A percentile compares a stretch with the other conserved stretches of the same genome.
Evolutionary conservation across 2,113 vertebrate genomes (phyloP).

Genomic region (Sphyrna mokarran): DNA sequence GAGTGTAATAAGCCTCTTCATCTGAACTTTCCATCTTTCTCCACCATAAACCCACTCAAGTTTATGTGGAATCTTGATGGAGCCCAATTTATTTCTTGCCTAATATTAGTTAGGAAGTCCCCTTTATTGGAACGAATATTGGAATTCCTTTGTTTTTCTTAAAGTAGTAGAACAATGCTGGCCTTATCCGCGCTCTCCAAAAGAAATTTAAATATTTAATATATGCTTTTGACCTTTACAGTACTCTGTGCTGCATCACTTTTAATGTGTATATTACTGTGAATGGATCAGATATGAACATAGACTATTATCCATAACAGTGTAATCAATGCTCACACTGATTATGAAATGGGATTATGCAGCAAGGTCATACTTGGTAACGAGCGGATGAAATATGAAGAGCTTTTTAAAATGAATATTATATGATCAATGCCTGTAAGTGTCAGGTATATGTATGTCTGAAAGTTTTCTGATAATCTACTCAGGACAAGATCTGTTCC

Average conservation of each 20-base stretch:
- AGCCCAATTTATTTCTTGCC: neutral
- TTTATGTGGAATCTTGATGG: neutral
- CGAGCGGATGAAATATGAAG: neutral
- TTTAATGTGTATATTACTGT: neutral
- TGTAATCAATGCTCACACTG: too few relatives aligned
- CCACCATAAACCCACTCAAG: neutral
- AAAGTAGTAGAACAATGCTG: neutral
- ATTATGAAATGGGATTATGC: neutral
- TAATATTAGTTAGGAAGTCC: neutral
- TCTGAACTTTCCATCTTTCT: neutral
- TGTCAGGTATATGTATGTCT: neutral
- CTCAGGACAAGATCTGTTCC: neutral
- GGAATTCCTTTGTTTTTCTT: neutral
- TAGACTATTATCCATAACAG: too few relatives aligned
- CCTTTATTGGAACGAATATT: neutral
- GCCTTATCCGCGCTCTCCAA: too few relatives aligned
- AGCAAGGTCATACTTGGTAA: neutral
- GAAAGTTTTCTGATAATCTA: neutral
- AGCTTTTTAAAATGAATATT: neutral
- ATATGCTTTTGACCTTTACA: neutral
- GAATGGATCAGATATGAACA: neutral
- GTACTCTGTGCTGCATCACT: neutral
- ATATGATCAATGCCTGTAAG: neutral
- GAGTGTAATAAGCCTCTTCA: neutral
- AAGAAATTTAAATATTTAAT: neutral